Conservation (phyloP, 2,888 invertebrate genomes). For the Eupelmus urozonus region DNA sequence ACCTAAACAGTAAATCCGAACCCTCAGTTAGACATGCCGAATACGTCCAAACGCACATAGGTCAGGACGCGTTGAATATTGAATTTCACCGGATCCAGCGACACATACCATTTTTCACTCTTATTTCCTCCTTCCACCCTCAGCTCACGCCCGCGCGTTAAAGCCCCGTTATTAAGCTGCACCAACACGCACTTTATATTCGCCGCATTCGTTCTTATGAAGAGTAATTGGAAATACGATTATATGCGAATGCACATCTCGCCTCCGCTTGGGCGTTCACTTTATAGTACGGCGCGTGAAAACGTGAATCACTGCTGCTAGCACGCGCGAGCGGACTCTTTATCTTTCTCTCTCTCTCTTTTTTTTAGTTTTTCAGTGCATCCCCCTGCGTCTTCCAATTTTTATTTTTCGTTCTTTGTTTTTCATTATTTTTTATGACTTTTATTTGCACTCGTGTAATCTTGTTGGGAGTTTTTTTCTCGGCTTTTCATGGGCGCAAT, state of each 20-base stretch:
- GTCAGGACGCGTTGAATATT: constrained; percentile 49
- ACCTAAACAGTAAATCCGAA: no score
- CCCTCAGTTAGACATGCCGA: no score
- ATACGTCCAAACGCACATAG: no score
- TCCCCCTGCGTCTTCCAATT: neutral
- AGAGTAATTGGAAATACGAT: constrained; percentile 60
- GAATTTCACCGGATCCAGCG: constrained; percentile 32
- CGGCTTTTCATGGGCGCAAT: no score
- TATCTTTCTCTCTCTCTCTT: neutral
- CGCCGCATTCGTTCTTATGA: constrained; percentile 57
- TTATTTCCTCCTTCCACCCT: constrained; percentile 33
- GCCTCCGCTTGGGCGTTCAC: no score
- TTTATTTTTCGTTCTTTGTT: no score
- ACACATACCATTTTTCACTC: constrained; percentile 49
- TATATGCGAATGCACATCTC: constrained; percentile 49
- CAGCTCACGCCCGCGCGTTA: constrained; percentile 20
- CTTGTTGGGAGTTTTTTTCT: no score
- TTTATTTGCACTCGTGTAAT: no score
- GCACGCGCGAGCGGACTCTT: no score
- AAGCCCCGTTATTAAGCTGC: constrained; percentile 52
- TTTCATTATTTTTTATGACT: constrained; percentile 4
- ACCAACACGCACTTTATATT: constrained; percentile 43
- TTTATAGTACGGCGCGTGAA: neutral
- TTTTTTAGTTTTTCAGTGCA: neutral
- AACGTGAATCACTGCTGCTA: constrained; percentile 46